Percentiles rank a stretch among this genome's conserved stretches.
These are phyloP conservation scores for Champsocephalus esox DNA, from an alignment of 2,797 vertebrate genomes.

Conservation along the genomic window DNA sequence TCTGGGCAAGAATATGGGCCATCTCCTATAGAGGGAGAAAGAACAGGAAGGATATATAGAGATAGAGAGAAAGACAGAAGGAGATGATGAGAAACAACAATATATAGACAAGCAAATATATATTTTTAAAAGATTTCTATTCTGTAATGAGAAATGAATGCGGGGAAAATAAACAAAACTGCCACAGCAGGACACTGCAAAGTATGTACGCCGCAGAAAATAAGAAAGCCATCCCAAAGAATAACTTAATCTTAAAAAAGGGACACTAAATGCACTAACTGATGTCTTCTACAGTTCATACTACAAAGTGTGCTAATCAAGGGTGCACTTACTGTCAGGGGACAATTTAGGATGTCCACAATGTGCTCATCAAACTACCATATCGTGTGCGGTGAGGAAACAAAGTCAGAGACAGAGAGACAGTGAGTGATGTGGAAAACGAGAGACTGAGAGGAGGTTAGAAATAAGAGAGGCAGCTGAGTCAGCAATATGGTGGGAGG, in stretches of 20 bases:
- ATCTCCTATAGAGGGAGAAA: constrained; percentile 88
- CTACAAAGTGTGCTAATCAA: constrained; percentile 76
- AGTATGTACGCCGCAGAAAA: constrained; percentile 36
- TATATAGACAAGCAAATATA: constrained; percentile 7
- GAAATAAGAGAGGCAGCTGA: constrained; percentile 27
- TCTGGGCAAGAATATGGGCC: constrained; percentile 97
- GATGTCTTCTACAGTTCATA: constrained; percentile 70
- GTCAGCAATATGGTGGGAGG: constrained; percentile 54
- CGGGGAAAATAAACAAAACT: constrained; percentile 34
- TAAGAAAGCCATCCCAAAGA: constrained; percentile 61
- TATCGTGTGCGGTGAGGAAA: constrained; percentile 76
- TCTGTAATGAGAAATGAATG: constrained; percentile 45
- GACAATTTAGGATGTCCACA: constrained; percentile 89
- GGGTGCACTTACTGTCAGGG: constrained; percentile 91
- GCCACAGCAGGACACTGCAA: constrained; percentile 41
- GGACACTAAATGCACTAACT: constrained; percentile 61
- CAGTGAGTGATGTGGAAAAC: constrained; percentile 64
- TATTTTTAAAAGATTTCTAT: constrained; percentile 22
- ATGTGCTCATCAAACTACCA: constrained; percentile 86
- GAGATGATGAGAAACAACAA: constrained; percentile 30
- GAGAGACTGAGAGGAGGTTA: constrained; percentile 41
- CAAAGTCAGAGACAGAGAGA: constrained; percentile 80
- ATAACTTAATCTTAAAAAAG: constrained; percentile 66
- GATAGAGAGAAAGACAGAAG: constrained; percentile 19
- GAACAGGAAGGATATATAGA: constrained; percentile 25